Conservation (phyloP, 2,888 invertebrate species). For the Oligia latruncula region DNA sequence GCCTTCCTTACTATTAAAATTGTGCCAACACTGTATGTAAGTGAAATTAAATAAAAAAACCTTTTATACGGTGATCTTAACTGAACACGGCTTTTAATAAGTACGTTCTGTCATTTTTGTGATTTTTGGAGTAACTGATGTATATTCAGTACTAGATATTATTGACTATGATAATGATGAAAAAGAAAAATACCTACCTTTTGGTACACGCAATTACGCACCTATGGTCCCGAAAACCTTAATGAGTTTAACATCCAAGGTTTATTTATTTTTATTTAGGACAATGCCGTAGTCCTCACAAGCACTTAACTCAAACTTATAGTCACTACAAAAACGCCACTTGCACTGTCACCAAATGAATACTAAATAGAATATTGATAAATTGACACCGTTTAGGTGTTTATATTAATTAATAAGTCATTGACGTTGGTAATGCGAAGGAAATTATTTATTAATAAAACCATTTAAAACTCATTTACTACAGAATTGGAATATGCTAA, state of each 20-base stretch:
- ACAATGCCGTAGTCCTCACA: not conserved
- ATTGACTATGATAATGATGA: not conserved
- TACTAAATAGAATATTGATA: conserved; percentile 29
- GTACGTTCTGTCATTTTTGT: not conserved
- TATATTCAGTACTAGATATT: not conserved
- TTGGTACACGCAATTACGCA: not conserved
- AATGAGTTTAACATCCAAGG: not conserved
- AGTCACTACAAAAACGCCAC: conserved; percentile 18
- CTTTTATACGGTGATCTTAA: not conserved
- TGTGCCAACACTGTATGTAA: not conserved
- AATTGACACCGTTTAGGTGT: conserved; percentile 3
- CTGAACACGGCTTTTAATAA: not conserved
- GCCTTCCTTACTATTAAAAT: not conserved
- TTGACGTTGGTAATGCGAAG: conserved; percentile 17
- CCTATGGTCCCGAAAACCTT: not conserved
- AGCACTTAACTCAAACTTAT: not conserved
- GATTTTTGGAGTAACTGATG: not conserved
- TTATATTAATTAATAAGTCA: conserved; percentile 33
- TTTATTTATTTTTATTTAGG: not conserved
- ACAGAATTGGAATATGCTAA: conserved; percentile 8
- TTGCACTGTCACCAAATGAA: conserved; percentile 15
- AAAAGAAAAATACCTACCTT: conserved; percentile 17
- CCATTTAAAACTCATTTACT: conserved; percentile 52
- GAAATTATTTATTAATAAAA: conserved; percentile 28
- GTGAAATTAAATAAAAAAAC: not conserved